Evolutionary conservation across 2,113 vertebrate genomes (phyloP).

Genomic region (Mormyrus iriodes): DNA sequence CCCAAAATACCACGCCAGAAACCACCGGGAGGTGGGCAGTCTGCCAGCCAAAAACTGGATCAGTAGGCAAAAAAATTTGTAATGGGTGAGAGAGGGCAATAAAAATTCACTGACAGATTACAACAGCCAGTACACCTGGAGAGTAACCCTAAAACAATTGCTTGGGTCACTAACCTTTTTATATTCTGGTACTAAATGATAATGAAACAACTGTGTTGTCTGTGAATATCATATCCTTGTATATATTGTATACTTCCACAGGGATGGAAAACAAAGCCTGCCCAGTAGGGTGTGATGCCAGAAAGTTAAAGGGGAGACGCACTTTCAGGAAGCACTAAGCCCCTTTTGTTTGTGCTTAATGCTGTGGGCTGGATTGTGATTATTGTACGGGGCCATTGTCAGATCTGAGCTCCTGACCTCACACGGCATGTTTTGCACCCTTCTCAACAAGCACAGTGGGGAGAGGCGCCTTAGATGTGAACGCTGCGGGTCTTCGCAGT

Average conservation of each 20-base stretch:
- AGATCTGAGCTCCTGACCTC: neutral
- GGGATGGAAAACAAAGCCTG: neutral
- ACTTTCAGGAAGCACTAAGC: neutral
- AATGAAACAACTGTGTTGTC: neutral
- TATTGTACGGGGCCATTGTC: neutral
- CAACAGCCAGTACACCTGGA: neutral
- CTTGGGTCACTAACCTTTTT: neutral
- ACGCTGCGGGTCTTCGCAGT: neutral
- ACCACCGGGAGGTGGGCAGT: neutral
- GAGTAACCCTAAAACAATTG: neutral
- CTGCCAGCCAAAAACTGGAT: neutral
- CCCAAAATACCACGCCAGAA: neutral
- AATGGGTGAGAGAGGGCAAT: neutral
- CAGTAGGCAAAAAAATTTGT: neutral
- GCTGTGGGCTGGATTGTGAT: neutral
- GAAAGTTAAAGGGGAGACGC: neutral
- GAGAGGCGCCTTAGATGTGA: neutral
- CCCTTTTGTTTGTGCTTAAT: neutral
- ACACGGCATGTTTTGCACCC: neutral
- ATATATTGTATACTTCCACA: neutral
- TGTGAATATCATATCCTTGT: neutral
- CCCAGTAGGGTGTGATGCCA: neutral
- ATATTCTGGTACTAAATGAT: neutral
- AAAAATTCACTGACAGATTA: neutral
- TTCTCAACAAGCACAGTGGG: neutral